Evolutionary conservation across 1,140 invertebrate species (phyloP).

Genomic region (Protaetia brevitarsis): DNA sequence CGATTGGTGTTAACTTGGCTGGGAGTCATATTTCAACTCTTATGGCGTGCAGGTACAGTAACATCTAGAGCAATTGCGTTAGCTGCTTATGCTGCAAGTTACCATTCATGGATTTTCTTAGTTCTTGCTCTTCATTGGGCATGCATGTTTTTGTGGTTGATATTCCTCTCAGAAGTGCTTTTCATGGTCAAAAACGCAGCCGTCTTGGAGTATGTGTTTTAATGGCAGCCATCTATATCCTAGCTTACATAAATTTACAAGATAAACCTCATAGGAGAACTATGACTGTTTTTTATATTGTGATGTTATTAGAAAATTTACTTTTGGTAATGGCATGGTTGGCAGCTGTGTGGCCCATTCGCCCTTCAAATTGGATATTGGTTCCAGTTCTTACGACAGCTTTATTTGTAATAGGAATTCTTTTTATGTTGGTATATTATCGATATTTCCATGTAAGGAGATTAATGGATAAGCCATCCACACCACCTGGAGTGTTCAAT

Average conservation of each 20-base stretch:
- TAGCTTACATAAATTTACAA: constrained; percentile 87
- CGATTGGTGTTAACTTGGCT: constrained; percentile 83
- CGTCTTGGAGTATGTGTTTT: constrained; percentile 65
- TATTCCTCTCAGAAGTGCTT: constrained; percentile 80
- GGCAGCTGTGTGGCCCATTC: constrained; percentile 51
- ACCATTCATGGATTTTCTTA: constrained; percentile 78
- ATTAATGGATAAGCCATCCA: constrained; percentile 43
- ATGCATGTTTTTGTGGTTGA: constrained; percentile 68
- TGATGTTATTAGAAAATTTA: constrained; percentile 86
- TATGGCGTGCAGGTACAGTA: constrained; percentile 83
- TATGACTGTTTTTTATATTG: constrained; percentile 79
- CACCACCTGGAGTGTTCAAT: constrained; percentile 81
- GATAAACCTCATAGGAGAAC: constrained; percentile 52
- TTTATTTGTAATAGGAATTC: constrained; percentile 72
- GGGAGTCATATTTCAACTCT: constrained; percentile 80
- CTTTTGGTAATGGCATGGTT: constrained; percentile 69
- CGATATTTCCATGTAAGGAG: constrained; percentile 69
- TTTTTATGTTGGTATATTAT: constrained; percentile 84
- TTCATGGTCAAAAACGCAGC: constrained; percentile 72
- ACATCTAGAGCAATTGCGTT: constrained; percentile 76
- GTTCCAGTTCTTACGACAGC: constrained; percentile 50
- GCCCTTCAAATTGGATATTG: constrained; percentile 43
- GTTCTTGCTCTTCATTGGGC: constrained; percentile 71
- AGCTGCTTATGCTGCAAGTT: constrained; percentile 81
- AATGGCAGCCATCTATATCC: constrained; percentile 82